These are phyloP conservation scores for Aldrovandia affinis DNA, from an alignment of 2,797 vertebrate species.

Conservation along the genomic window DNA sequence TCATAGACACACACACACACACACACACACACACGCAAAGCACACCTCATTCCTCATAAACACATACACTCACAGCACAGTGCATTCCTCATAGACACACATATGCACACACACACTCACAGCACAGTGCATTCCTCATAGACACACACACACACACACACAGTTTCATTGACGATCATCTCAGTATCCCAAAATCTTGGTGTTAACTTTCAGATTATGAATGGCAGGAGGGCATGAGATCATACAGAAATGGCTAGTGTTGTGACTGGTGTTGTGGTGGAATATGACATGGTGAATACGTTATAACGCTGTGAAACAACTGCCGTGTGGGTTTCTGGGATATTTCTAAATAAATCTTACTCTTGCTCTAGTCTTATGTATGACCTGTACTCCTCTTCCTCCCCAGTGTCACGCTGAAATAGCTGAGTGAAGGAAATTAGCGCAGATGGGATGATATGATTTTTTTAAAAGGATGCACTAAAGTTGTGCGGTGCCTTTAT, in stretches of 20 bases:
- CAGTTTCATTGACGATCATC: not conserved
- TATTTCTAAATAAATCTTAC: conserved; percentile 7
- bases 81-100: too few relatives aligned
- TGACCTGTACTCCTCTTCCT: not conserved
- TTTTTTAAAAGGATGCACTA: not conserved
- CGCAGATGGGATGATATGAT: not conserved
- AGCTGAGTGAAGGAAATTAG: not conserved
- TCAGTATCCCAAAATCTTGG: not conserved
- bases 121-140: not conserved
- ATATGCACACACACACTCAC: too few relatives aligned
- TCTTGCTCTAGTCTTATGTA: not conserved
- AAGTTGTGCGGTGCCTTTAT: not conserved
- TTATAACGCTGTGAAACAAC: not conserved
- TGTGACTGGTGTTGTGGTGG: not conserved
- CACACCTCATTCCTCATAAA: too few relatives aligned
- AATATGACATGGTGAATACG: not conserved
- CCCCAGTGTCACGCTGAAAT: not conserved
- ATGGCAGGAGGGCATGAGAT: not conserved
- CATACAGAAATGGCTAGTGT: not conserved
- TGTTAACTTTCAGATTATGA: not conserved
- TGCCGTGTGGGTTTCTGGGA: conserved; percentile 14
- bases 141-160: not conserved
- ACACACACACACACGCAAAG: too few relatives aligned
- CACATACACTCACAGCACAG: too few relatives aligned
- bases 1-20: not conserved